Evolutionary conservation across 2,888 invertebrate genomes (phyloP), one percentile per base, ranked within the genome.

Genomic region (Hetaerina titia): DNA sequence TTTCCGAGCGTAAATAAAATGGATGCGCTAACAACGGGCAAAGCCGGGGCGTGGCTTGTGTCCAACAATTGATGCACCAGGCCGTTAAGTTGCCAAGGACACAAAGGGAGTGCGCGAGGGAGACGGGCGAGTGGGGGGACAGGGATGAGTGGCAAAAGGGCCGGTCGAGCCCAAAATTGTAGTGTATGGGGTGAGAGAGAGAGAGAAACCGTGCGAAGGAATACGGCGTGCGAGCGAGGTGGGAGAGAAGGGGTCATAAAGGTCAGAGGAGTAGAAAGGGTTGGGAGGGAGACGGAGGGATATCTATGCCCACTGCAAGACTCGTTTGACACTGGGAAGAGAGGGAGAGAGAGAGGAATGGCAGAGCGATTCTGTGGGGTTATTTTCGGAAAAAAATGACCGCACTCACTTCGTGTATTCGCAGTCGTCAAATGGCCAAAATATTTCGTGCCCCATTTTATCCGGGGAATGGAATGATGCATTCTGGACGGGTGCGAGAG

Each of bases 61-160:
- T 92, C 92, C 92, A 92, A 69, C 92, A 92, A 89, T 92, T 92
- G 92, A 92, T 92, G 92, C 92, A 74, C 69, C 69, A 92, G 64
- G 92, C 69, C 92, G 74, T 92, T 64, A 92, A 92, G 92, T 92
- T 74, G 92, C 92, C 92, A 92, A 69, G 56, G 64, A 57, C 92
- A 92, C 74, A 92, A 92, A 92, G 92, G 92, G 56, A 22, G 90
- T 31, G 60, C 19, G 64, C 19, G 19, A 57, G 63, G n/a, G 90
- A 31, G 64, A 25, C n/a, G 60, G 60, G 60, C 19, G 22, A 58
- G n/a, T 6, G 60, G 90, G 9, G 25, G 13, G 25, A 0, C n/a
- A 19, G 13, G 89, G 57, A 69, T 56, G 64, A 45, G 57, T 69
- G 69, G 69, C 81, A 9, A 81, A 81, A 81, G 81, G 81, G 81